Conservation (phyloP, 2,797 vertebrate species). For the Intellagama lesueurii region DNA sequence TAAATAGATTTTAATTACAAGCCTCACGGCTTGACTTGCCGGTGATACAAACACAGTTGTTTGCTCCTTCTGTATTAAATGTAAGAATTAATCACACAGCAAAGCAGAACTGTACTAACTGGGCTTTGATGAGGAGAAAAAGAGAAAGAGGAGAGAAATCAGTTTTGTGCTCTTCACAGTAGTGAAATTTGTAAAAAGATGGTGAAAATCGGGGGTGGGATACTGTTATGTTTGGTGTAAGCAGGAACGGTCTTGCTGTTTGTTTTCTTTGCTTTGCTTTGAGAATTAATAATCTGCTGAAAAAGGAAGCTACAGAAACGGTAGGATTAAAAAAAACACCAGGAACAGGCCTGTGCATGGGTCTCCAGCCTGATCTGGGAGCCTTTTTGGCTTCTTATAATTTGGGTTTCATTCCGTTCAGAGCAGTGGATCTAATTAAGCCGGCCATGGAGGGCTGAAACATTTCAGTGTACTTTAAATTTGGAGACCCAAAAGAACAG, state of each 20-base stretch:
- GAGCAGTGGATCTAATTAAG: too few species aligned
- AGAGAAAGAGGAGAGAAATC: neutral
- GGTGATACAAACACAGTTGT: constrained; percentile 9
- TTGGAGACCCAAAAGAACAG: too few species aligned
- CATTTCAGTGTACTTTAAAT: too few species aligned
- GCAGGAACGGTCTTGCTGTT: neutral
- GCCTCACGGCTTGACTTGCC: constrained; percentile 17
- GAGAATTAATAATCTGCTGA: too few species aligned
- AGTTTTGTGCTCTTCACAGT: neutral
- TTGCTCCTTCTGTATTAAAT: constrained; percentile 17
- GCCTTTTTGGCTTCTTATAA: too few species aligned
- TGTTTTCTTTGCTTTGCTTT: too few species aligned
- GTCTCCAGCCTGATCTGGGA: too few species aligned
- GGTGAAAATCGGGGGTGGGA: neutral
- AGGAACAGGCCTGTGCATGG: too few species aligned
- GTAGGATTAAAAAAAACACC: too few species aligned
- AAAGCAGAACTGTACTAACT: neutral
- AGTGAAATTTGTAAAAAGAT: neutral
- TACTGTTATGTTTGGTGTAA: neutral
- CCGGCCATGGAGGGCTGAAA: too few species aligned
- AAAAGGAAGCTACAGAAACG: too few species aligned
- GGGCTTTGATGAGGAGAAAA: neutral
- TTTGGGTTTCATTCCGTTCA: too few species aligned
- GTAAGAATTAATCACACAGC: constrained; percentile 7
- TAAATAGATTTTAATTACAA: constrained; percentile 41